phyloP scores from a whole-genome alignment of 2,888 invertebrate species.

The Argynnis bischoffii region DNA sequence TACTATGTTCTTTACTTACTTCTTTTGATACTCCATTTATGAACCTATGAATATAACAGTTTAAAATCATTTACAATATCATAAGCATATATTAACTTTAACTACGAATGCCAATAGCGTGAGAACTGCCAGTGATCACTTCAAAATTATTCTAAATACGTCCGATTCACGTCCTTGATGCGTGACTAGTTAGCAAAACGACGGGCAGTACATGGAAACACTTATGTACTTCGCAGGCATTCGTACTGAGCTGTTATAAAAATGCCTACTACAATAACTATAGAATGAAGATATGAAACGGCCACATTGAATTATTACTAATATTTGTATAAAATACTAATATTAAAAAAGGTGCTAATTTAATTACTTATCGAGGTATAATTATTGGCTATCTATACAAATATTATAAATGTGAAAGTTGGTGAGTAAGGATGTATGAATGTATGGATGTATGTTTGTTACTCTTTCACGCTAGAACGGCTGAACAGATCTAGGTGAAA shows the following conservation, averaged over 20 bases:
- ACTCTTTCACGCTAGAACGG: no score
- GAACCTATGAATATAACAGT: not conserved
- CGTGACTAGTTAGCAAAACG: slow-evolving; percentile 70
- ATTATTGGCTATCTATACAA: no score
- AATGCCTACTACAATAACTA: slow-evolving; percentile 30
- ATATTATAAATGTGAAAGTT: no score
- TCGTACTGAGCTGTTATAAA: slow-evolving; percentile 47
- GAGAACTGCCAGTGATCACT: slow-evolving; percentile 68
- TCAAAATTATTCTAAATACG: slow-evolving; percentile 76
- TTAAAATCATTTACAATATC: slow-evolving; percentile 18
- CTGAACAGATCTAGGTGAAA: no score
- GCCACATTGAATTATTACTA: not conserved
- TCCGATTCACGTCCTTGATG: slow-evolving; percentile 75
- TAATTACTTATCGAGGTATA: no score
- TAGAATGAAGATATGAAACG: slow-evolving; percentile 31
- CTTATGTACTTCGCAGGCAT: slow-evolving; percentile 64
- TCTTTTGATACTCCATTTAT: not conserved
- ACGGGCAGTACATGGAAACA: slow-evolving; percentile 58
- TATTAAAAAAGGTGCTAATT: no score
- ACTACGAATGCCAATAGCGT: slow-evolving; percentile 70
- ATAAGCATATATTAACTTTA: slow-evolving; percentile 39
- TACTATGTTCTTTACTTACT: not conserved
- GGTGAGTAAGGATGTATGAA: no score
- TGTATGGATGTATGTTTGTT: no score
- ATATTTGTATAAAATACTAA: not conserved